These are phyloP conservation scores for Drosophila pandora DNA, from an alignment of 1,140 invertebrate genomes.

Conservation along the genomic window DNA sequence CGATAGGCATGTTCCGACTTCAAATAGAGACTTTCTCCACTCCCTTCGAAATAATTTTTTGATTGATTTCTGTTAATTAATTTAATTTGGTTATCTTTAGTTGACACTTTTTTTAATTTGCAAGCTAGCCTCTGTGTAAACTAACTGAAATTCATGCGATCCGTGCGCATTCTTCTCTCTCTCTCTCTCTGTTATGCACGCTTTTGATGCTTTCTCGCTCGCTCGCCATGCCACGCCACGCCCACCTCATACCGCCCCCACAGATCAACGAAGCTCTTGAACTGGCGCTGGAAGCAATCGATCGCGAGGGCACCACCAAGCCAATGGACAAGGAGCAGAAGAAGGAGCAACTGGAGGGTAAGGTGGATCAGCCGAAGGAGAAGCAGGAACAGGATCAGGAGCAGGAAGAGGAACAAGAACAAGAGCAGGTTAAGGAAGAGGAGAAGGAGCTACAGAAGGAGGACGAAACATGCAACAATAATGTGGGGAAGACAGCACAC, in stretches of 20 bases:
- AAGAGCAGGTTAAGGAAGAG: slow-evolving; percentile 10
- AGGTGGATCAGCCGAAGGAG: slow-evolving; percentile 16
- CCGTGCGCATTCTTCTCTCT: slow-evolving; percentile 61
- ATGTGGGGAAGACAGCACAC: slow-evolving; percentile 11
- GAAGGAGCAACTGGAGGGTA: slow-evolving; percentile 28
- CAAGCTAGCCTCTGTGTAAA: slow-evolving; percentile 55
- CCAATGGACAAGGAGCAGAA: slow-evolving; percentile 37
- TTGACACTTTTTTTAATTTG: slow-evolving; percentile 40
- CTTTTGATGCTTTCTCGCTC: slow-evolving; percentile 52
- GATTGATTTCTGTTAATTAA: slow-evolving; percentile 27
- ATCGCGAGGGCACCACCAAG: slow-evolving; percentile 83
- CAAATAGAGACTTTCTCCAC: neutral
- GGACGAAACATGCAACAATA: slow-evolving; percentile 3
- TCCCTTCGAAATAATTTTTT: slow-evolving; percentile 7
- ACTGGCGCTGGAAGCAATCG: slow-evolving; percentile 86
- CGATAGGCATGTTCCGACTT: neutral
- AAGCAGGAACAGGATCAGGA: slow-evolving; percentile 3
- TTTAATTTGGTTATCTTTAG: slow-evolving; percentile 31
- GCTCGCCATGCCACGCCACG: slow-evolving; percentile 41
- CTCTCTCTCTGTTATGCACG: slow-evolving; percentile 44
- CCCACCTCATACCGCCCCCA: slow-evolving; percentile 37
- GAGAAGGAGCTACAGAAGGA: slow-evolving; percentile 5
- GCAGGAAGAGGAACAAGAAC: neutral
- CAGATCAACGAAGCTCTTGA: slow-evolving; percentile 87
- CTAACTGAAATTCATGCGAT: slow-evolving; percentile 68